Conservation (phyloP, 2,888 invertebrate species). For the Brenthis ino region DNA sequence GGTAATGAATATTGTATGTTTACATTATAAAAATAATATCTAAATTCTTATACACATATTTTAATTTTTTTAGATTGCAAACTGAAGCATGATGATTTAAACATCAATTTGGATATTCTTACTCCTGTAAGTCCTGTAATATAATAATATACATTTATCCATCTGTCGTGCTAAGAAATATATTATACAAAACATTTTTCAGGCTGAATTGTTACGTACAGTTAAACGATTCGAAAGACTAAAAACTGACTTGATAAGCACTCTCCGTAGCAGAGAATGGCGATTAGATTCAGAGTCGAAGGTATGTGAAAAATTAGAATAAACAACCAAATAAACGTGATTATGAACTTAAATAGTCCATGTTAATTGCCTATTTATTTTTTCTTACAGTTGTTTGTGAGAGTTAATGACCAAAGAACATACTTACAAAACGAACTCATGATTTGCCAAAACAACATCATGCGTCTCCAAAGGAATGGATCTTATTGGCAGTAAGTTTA, state of each 20-base stretch:
- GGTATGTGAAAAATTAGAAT: slow-evolving; percentile 48
- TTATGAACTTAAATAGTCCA: not conserved
- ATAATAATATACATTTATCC: not conserved
- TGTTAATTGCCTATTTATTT: slow-evolving; percentile 3
- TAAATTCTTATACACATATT: not conserved
- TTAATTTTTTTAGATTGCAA: slow-evolving; percentile 66
- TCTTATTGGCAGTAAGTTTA: slow-evolving; percentile 74
- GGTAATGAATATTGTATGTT: slow-evolving; percentile 51
- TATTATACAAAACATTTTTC: slow-evolving; percentile 32
- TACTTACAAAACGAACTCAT: slow-evolving; percentile 77
- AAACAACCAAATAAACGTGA: not conserved
- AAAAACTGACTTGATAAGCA: slow-evolving; percentile 76
- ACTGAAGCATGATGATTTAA: slow-evolving; percentile 77
- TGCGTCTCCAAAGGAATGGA: slow-evolving; percentile 70
- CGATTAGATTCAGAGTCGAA: slow-evolving; percentile 78
- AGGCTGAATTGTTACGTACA: slow-evolving; percentile 75
- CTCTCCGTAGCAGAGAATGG: slow-evolving; percentile 78
- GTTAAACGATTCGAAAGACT: slow-evolving; percentile 77
- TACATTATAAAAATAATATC: not conserved
- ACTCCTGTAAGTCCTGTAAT: slow-evolving; percentile 63
- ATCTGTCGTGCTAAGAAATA: not conserved
- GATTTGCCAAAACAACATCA: slow-evolving; percentile 75
- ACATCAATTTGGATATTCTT: slow-evolving; percentile 75
- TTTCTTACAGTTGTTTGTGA: slow-evolving; percentile 64
- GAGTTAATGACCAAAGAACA: slow-evolving; percentile 77